These are phyloP conservation scores for Chrysemys picta DNA, from an alignment of 2,113 vertebrate genomes.

Conservation along the genomic window DNA sequence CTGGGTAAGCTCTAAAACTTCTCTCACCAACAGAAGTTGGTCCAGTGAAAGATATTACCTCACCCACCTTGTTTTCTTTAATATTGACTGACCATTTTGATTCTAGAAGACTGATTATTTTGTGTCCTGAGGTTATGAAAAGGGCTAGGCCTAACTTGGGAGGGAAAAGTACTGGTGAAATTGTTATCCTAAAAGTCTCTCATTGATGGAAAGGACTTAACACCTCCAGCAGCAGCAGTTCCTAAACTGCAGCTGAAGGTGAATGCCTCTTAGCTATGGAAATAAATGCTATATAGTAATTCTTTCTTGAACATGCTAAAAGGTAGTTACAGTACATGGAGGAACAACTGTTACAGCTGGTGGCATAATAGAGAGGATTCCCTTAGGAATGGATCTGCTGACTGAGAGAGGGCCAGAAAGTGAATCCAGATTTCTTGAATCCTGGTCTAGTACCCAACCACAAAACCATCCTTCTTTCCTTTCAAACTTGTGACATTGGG, in stretches of 20 bases:
- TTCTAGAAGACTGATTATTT: too few species aligned
- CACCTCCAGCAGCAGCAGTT: neutral
- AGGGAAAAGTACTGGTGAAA: neutral
- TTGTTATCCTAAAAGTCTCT: neutral
- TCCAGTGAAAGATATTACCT: too few species aligned
- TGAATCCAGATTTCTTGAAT: too few species aligned
- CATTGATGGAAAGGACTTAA: neutral
- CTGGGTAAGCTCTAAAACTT: too few species aligned
- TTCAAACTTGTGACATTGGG: neutral
- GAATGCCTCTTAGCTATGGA: neutral
- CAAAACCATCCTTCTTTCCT: too few species aligned
- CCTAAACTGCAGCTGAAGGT: neutral
- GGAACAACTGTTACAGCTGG: neutral
- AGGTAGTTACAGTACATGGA: rapidly evolving
- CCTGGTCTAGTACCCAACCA: too few species aligned
- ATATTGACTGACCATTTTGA: too few species aligned
- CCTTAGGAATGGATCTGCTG: too few species aligned
- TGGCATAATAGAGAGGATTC: neutral
- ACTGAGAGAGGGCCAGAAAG: too few species aligned
- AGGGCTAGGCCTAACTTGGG: neutral
- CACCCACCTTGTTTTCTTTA: too few species aligned
- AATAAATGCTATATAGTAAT: neutral
- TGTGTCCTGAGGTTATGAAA: too few species aligned
- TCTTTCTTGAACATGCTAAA: neutral
- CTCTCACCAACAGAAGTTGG: too few species aligned